Percentiles rank a stretch among this genome's conserved stretches.
These are phyloP conservation scores for Atopsyche davidsoni DNA, from an alignment of 1,140 invertebrate species.

Conservation along the genomic window DNA sequence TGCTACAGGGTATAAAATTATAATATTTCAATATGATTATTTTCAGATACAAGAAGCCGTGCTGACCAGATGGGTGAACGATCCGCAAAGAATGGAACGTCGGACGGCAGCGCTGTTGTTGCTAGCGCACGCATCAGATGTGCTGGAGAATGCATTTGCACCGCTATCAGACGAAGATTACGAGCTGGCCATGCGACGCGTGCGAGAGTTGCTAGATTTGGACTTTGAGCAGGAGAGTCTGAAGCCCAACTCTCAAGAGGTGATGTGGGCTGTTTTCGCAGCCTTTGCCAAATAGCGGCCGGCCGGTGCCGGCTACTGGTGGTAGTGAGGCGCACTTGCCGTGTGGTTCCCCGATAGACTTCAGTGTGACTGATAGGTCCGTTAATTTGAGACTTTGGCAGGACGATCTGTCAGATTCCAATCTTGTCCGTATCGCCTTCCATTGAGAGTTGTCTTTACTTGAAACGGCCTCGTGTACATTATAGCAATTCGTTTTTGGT, in stretches of 20 bases:
- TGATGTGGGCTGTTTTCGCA: conserved; percentile 98
- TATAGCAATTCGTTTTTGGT: too few species aligned
- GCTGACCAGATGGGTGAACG: conserved; percentile 92
- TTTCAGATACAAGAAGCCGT: conserved; percentile 94
- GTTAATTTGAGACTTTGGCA: too few species aligned
- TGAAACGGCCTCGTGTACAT: too few species aligned
- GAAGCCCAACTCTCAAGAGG: conserved; percentile 81
- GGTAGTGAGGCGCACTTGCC: conserved; percentile 15
- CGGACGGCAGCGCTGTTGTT: conserved; percentile 88
- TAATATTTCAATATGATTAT: conserved; percentile 6
- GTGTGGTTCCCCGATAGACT: background rate
- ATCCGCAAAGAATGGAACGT: conserved; percentile 95
- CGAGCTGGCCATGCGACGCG: conserved; percentile 94
- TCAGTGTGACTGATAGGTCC: conserved; percentile 9
- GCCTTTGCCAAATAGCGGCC: conserved; percentile 89
- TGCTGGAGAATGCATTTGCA: conserved; percentile 99
- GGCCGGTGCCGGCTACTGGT: conserved; percentile 23
- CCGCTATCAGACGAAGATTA: conserved; percentile 98
- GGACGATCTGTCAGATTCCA: too few species aligned
- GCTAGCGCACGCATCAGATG: conserved; percentile 95
- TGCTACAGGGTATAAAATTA: background rate
- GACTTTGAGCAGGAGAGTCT: conserved; percentile 92
- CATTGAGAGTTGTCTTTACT: too few species aligned
- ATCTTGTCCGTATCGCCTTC: too few species aligned
- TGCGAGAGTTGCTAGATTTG: conserved; percentile 90